Percentiles rank a stretch among this genome's conserved stretches.
Conservation (phyloP, 2,888 invertebrate genomes). For the Amphipoea oculea region DNA sequence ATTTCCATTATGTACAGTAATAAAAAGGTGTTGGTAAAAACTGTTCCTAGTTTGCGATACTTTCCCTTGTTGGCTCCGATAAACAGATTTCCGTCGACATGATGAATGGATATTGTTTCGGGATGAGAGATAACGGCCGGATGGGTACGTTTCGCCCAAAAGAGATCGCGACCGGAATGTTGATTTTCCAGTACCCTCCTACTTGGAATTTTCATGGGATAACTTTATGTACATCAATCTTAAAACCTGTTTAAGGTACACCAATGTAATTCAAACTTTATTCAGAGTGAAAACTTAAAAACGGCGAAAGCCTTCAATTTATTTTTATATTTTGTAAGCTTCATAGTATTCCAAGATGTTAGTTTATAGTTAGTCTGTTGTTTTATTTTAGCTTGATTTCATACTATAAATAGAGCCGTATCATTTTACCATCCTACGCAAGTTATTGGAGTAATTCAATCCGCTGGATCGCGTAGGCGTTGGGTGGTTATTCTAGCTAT, state of each 20-base stretch:
- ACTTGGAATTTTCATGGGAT: constrained; percentile 58
- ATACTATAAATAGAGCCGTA: constrained; percentile 16
- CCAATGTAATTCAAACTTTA: constrained; percentile 24
- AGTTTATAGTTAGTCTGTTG: not conserved
- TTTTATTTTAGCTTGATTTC: not conserved
- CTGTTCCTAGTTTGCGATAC: constrained; percentile 59
- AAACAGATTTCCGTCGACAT: constrained; percentile 71
- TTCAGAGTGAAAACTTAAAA: constrained; percentile 11
- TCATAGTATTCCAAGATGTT: not conserved
- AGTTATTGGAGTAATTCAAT: constrained; percentile 5
- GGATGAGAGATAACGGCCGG: constrained; percentile 71
- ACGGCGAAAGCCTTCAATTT: not conserved
- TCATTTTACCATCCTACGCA: constrained; percentile 12
- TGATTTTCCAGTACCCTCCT: constrained; percentile 70
- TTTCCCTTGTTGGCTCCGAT: constrained; percentile 70
- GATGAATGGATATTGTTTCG: constrained; percentile 78
- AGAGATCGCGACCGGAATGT: constrained; percentile 70
- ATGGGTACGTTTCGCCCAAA: constrained; percentile 66
- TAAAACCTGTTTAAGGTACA: constrained; percentile 35
- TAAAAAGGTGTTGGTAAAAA: constrained; percentile 52
- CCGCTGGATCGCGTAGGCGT: constrained; percentile 11
- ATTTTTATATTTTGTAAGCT: constrained; percentile 8
- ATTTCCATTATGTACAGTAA: constrained; percentile 40
- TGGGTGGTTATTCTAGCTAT: constrained; percentile 1
- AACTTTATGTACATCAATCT: constrained; percentile 57